Base-by-base conservation (phyloP, 2,888 invertebrate genomes). In the Dasypogon diadema region DNA sequence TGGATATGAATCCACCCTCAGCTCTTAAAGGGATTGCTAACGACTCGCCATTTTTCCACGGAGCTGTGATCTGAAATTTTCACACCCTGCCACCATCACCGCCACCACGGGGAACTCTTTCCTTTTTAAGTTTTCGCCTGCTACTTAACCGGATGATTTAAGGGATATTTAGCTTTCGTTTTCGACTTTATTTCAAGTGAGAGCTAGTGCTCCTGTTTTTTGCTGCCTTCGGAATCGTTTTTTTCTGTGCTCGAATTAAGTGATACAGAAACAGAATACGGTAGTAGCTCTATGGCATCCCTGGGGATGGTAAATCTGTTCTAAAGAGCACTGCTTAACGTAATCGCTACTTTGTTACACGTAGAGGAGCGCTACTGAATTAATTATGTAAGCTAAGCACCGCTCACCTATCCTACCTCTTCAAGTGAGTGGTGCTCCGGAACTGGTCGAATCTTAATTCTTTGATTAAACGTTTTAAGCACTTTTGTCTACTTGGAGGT, bases 341-440 rank as follows among this genome's bases (percentile, higher is more conserved):
- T 70, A 70, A 70, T 70, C 51, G 70, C 54, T 54, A 70, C 54
- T 70, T 70, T 70, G 34, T 30, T 54, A 34, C 70, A 70, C 70
- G 70, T 70, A 54, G 54, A 70, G 54, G 70, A 54, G 70, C 54
- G 34, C 54, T 70, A 70, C 21, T 30, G 37, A 34, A 70, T 70
- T 70, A 70, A 70, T 70, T 70, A 70, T 70, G 70, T 70, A 70
- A 51, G 34, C 30, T 22, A 26, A 30, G 21, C 37, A 60, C 6
- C 18, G 24, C 1, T 12, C 26, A 26, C 26, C 16, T 56, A 56
- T 21, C 12, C n/a, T 21, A 60, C 60, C 37, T 18, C 18, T 51
- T 21, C 16, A 16, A 21, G 18, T 21, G 3, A 21, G n/a, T 51
- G 51, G 18, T 18, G 51, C 12, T 51, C 18, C 51, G 14, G 8